These are phyloP conservation scores for Chanos chanos DNA, from an alignment of 2,797 vertebrate species.

Conservation along the genomic window DNA sequence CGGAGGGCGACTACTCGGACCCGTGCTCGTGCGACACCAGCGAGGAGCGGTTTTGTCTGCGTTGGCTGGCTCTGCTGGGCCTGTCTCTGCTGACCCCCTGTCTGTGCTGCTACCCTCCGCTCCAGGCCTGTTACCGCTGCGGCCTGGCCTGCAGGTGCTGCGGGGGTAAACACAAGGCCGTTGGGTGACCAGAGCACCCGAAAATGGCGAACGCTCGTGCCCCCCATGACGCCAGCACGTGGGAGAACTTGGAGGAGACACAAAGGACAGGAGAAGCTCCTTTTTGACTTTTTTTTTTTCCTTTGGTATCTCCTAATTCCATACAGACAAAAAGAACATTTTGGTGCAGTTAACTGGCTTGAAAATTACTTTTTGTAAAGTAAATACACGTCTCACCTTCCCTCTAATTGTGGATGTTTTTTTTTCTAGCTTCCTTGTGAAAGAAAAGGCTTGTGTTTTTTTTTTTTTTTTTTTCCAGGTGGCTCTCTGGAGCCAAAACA, in stretches of 20 bases:
- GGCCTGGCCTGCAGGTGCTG: conserved; percentile 91
- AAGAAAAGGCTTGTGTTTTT: conserved; percentile 27
- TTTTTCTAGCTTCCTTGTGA: conserved; percentile 33
- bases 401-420: conserved; percentile 29
- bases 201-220: not conserved
- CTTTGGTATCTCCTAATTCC: conserved; percentile 29
- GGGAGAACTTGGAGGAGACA: conserved; percentile 10
- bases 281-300: not conserved
- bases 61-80: conserved; percentile 95
- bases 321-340: conserved; percentile 25
- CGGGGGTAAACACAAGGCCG: conserved; percentile 92
- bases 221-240: not conserved
- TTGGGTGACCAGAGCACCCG: conserved; percentile 70
- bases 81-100: conserved; percentile 93
- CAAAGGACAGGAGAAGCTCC: not conserved
- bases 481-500: conserved; percentile 35
- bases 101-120: conserved; percentile 97
- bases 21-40: conserved; percentile 94
- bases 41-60: conserved; percentile 89
- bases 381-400: conserved; percentile 28
- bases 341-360: conserved; percentile 48
- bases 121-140: conserved; percentile 90
- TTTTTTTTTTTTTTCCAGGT: conserved; percentile 29
- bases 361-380: conserved; percentile 24
- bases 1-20: conserved; percentile 96